Base-by-base conservation (phyloP, 2,113 vertebrate genomes). In the Cyphomyrus plagiostoma region DNA sequence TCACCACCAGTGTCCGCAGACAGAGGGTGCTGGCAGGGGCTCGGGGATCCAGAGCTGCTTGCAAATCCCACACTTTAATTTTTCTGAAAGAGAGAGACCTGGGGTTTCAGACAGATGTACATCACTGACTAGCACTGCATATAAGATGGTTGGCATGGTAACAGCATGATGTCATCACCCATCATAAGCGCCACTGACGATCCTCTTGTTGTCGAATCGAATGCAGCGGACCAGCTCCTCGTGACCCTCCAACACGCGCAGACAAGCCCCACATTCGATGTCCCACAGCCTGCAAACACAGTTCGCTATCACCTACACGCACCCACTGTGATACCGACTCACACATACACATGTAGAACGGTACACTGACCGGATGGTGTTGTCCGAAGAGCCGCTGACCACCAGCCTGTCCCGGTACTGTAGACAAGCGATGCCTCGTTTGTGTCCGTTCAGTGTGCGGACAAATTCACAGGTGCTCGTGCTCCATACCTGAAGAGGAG, bases 51-150 rank as follows among this genome's bases (percentile, higher is more conserved):
- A 99, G 96, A 89, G 98, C 98, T 93, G 98, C 98, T 94, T 99
- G 98, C 93, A 99, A 96, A 92, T 99, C 98, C 98, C 98, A 99
- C 89, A 99, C 98, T 94, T 99, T 99, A 93, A 99, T 99, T 95
- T 99, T 99, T 89, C 98, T 99, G 90, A 23, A 93, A 17, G 11
- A 90, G 1, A 39, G 62, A 53, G 74, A 23, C 58, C 30, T 91
- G 17, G n/a, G 50, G 15, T 19, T 35, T 30, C 17, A 53, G 49
- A 88, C 13, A 89, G 58, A 19, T 23, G 77, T 82, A 35, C 21
- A 10, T 17, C 45, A 3, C 39, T 13, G 39, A 46, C 45, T 84
- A 46, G 39, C 82, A 48, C 42, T 45, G 3, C 19, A 39, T 45
- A 23, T n/a, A 5, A 84, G 88, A 77, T 15, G 58, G 39, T 45